Evolutionary conservation across 2,113 vertebrate species (phyloP).

Genomic region (Petroica traversi): DNA sequence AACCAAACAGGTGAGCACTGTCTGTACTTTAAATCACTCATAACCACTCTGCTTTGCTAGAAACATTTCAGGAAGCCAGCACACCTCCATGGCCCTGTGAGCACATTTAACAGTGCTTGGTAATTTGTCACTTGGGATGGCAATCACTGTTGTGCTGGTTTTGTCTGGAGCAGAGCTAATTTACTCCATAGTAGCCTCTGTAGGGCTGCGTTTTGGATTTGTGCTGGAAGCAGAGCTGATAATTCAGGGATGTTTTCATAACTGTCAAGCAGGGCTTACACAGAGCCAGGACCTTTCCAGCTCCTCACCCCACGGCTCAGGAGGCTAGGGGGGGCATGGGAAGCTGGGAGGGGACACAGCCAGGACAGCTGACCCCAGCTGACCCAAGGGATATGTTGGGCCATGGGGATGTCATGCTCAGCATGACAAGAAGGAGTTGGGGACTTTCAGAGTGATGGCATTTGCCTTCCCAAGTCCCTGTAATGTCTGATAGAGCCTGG

Average conservation of each 20-base stretch:
- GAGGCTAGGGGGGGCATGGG: neutral
- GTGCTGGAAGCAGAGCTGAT: neutral
- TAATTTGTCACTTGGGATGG: neutral
- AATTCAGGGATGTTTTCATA: neutral
- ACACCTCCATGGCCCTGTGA: neutral
- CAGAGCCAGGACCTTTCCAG: neutral
- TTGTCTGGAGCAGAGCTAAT: neutral
- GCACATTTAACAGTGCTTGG: neutral
- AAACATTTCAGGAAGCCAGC: neutral
- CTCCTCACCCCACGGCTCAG: fast-evolving
- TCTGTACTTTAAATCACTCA: neutral
- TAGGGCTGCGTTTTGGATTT: neutral
- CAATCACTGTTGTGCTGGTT: neutral
- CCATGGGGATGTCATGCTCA: neutral
- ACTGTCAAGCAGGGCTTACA: neutral
- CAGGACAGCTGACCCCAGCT: neutral
- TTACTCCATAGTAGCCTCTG: neutral
- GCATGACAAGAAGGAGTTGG: neutral
- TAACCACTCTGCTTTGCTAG: neutral
- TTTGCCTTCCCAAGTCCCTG: fast-evolving
- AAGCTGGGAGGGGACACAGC: neutral
- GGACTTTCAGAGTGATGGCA: neutral
- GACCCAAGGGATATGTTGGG: neutral
- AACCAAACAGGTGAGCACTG: neutral
- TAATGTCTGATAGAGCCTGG: neutral